Evolutionary conservation across 2,888 invertebrate genomes (phyloP).

Genomic region (Elysia crispata): DNA sequence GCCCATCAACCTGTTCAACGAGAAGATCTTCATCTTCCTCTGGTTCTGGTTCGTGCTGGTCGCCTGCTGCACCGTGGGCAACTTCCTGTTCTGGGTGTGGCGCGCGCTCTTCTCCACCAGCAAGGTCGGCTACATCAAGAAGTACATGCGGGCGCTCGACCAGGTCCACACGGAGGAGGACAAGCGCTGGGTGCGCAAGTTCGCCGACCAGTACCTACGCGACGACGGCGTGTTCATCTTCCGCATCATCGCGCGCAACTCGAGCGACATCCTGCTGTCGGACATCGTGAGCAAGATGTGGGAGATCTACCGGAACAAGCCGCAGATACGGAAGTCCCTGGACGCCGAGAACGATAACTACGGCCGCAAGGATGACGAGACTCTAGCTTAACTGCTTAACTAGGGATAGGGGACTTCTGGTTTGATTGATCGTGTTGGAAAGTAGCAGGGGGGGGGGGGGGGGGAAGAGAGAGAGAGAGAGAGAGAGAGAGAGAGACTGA

Average conservation of each 20-base stretch:
- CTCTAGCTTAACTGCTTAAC: slow-evolving; percentile 59
- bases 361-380: slow-evolving; percentile 55
- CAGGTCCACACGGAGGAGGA: slow-evolving; percentile 65
- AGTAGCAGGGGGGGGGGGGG: slow-evolving; percentile 3
- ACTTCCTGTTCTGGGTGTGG: slow-evolving; percentile 71
- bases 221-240: slow-evolving; percentile 70
- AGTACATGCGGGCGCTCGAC: slow-evolving; percentile 68
- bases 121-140: slow-evolving; percentile 67
- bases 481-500: too few species aligned
- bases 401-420: too few species aligned
- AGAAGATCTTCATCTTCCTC: slow-evolving; percentile 76
- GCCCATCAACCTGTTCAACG: slow-evolving; percentile 73
- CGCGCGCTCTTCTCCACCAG: slow-evolving; percentile 63
- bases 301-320: slow-evolving; percentile 66
- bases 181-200: slow-evolving; percentile 66
- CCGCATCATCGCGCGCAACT: slow-evolving; percentile 69
- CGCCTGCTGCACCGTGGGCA: slow-evolving; percentile 62
- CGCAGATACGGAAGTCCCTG: slow-evolving; percentile 61
- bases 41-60: slow-evolving; percentile 73
- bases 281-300: slow-evolving; percentile 68
- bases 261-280: slow-evolving; percentile 69
- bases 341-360: slow-evolving; percentile 55
- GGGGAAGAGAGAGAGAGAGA: not conserved
- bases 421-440: too few species aligned
- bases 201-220: slow-evolving; percentile 69